These are phyloP conservation scores for Cheilosia soror DNA, from an alignment of 2,888 invertebrate species.

Conservation along the genomic window DNA sequence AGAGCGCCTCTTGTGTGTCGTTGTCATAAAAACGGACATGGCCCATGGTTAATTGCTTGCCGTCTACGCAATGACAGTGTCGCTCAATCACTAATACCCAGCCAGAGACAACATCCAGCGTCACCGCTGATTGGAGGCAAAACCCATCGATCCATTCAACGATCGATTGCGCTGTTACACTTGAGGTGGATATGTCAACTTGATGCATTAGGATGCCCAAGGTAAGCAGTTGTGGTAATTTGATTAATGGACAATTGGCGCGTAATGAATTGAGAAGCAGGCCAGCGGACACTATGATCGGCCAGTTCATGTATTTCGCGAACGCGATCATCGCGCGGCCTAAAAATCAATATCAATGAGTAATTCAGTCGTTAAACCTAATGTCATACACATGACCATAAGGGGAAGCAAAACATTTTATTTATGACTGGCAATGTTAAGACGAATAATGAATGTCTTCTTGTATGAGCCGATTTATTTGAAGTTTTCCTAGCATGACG, in stretches of 20 bases:
- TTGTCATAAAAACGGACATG: constrained; percentile 69
- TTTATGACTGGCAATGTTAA: constrained; percentile 61
- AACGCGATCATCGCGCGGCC: constrained; percentile 36
- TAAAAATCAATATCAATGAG: constrained; percentile 67
- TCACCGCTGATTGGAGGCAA: constrained; percentile 56
- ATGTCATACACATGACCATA: constrained; percentile 53
- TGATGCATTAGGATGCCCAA: constrained; percentile 58
- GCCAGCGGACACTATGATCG: constrained; percentile 23
- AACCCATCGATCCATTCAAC: constrained; percentile 59
- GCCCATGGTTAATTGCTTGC: constrained; percentile 73
- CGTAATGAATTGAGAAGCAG: constrained; percentile 61
- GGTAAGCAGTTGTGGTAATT: constrained; percentile 67
- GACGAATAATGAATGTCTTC: constrained; percentile 34
- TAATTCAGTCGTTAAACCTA: constrained; percentile 51
- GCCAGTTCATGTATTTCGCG: constrained; percentile 12
- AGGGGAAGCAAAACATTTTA: constrained; percentile 19
- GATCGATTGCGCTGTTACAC: constrained; percentile 56
- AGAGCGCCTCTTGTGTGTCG: constrained; percentile 70
- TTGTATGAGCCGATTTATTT: constrained; percentile 26
- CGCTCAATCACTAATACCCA: constrained; percentile 68
- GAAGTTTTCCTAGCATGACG: constrained; percentile 2
- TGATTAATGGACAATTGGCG: constrained; percentile 72
- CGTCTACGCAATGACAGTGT: constrained; percentile 73
- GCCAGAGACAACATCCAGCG: constrained; percentile 25
- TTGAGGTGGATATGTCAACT: constrained; percentile 63